Evolutionary conservation across 1,140 invertebrate species (phyloP), one percentile per base, ranked within the genome.

Genomic region (Heliconius hewitsoni): DNA sequence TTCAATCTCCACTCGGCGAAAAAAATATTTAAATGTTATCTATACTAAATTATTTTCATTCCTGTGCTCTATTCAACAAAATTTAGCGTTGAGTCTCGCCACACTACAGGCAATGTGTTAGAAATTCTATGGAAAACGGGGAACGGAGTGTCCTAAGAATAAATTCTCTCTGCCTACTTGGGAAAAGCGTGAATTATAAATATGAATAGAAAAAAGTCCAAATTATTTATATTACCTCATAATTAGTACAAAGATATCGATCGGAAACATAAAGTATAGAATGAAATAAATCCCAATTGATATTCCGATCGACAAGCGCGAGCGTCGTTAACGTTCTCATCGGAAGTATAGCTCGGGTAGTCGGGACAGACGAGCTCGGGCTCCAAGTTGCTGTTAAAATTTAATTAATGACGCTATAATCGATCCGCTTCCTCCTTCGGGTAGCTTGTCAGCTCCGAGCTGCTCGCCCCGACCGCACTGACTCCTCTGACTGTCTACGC

Each of bases 351-450:
- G n/a, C 57, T n/a, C 6, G 16, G 52, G 19, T 13, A 13, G n/a
- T n/a, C 34, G 34, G 34, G 0, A 34, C 34, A 34, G 34, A 34
- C 34, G 34, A 34, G 34, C 34, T 34, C 34, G 34, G 34, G 34
- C 34, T 23, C 60, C 8, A 8, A 16, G 60, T 30, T 27, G 60
- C 23, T 27, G n/a, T 30, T 66, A 66, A 66, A 66, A 27, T 9
- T 66, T 66, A 66, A 66, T 66, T 66, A 66, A 66, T 16, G 60
- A 30, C 60, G 23, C 60, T 66, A 66, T 66, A 66, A 66, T 66
- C 60, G 60, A 66, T 66, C 8, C 60, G 23, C 27, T 66, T 66
- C 60, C 60, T 66, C 60, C 23, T 66, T 66, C 23, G 23, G 60
- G 60, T 30, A 66, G 11, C 23, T 23, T 57, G n/a, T 57, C 55